A percentile compares a stretch with the other conserved stretches of the same genome.
Evolutionary conservation across 2,113 vertebrate species (phyloP).

Genomic region (Psammodynastes pulverulentus): DNA sequence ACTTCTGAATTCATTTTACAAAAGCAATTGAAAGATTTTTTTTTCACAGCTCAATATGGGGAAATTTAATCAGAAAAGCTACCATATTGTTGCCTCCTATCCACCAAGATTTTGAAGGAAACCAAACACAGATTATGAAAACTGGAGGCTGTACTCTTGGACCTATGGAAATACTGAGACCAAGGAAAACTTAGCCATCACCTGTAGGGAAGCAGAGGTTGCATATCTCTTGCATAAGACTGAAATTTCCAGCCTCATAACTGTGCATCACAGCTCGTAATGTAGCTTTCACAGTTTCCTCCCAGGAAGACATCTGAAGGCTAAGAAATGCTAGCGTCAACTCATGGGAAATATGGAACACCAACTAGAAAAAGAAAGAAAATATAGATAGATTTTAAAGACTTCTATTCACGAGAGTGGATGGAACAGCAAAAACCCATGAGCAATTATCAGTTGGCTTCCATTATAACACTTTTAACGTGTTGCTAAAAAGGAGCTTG

Average conservation of each 20-base stretch:
- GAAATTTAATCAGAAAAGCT: neutral
- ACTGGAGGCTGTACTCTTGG: neutral
- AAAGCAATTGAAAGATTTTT: neutral
- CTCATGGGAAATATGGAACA: slow-evolving; percentile 83
- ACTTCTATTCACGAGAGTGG: neutral
- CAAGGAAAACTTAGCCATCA: slow-evolving; percentile 33
- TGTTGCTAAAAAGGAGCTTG: neutral
- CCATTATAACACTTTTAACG: neutral
- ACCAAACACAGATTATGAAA: neutral
- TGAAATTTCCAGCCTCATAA: slow-evolving; percentile 73
- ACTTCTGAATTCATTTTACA: neutral
- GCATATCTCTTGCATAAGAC: slow-evolving; percentile 76
- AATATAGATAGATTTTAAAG: neutral
- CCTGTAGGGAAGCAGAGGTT: slow-evolving; percentile 79
- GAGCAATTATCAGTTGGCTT: neutral
- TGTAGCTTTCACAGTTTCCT: slow-evolving; percentile 65
- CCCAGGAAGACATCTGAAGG: slow-evolving; percentile 63
- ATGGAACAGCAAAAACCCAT: neutral
- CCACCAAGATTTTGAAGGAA: neutral
- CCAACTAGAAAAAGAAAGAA: slow-evolving; percentile 69
- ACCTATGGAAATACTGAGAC: neutral
- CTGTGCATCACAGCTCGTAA: slow-evolving; percentile 73
- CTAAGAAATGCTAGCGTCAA: slow-evolving; percentile 77
- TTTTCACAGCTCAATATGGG: neutral
- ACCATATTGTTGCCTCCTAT: neutral